Evolutionary conservation across 2,888 invertebrate species (phyloP).

Genomic region (Laothoe populi): DNA sequence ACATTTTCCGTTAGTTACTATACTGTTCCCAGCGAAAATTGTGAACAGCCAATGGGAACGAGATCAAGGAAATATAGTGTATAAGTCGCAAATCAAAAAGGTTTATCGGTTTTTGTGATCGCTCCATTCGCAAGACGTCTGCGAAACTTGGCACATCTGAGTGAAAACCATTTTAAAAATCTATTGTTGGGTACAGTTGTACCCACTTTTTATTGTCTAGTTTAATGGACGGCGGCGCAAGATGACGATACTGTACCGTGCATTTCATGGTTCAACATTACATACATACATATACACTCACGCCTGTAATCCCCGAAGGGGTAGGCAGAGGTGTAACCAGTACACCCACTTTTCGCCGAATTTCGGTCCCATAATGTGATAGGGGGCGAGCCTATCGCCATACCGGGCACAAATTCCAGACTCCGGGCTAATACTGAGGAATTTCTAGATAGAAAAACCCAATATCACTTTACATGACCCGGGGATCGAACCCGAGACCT

Average conservation of each 20-base stretch:
- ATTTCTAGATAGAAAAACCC: too few species aligned
- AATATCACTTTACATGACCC: too few species aligned
- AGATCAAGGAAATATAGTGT: constrained; percentile 63
- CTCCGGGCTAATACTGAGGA: too few species aligned
- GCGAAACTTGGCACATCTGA: constrained; percentile 12
- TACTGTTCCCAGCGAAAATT: constrained; percentile 38
- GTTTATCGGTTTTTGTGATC: constrained; percentile 22
- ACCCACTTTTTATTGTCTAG: constrained; percentile 16
- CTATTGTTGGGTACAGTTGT: constrained; percentile 2
- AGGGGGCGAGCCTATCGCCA: too few species aligned
- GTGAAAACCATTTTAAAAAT: constrained; percentile 14
- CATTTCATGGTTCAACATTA: not conserved
- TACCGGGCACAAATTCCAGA: too few species aligned
- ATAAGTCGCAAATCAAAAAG: constrained; percentile 20
- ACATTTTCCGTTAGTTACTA: constrained; percentile 37
- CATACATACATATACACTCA: too few species aligned
- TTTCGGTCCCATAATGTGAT: too few species aligned
- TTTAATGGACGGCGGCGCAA: constrained; percentile 19
- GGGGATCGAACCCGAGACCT: too few species aligned
- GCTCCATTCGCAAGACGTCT: constrained; percentile 8
- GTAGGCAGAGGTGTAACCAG: too few species aligned
- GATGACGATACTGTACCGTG: constrained; percentile 1
- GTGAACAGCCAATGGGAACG: constrained; percentile 52
- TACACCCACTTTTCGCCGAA: too few species aligned
- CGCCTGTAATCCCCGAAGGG: too few species aligned